Evolutionary conservation across 2,888 invertebrate genomes (phyloP), one percentile per base, ranked within the genome.

Genomic region (Plagiodera versicolora): DNA sequence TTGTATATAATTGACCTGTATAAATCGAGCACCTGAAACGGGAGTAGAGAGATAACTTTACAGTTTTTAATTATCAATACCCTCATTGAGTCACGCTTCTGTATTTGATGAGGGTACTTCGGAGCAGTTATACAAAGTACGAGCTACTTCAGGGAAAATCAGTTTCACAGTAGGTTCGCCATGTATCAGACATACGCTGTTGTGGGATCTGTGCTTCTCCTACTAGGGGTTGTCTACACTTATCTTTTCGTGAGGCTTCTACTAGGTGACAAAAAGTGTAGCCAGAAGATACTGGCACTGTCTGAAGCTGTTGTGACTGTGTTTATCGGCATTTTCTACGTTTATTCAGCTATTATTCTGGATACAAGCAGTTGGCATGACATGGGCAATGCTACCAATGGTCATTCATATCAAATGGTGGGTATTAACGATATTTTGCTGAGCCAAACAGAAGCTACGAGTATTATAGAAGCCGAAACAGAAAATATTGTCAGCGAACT

Each of bases 261-360:
- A 11, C 46, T 60, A 16, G 66, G 63, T 35, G 65, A 65, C 47
- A 69, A 68, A 58, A 66, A 66, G n/a, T 63, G 66, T 17, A 66
- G 65, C 54, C 64, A 66, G 11, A 60, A 60, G 14, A 60, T 73
- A 18, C 54, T 70, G 47, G 67, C 72, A 10, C 47, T 76, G 39
- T 73, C 74, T 10, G 77, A 80, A 65, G 72, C 73, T 14, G 54
- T 76, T 48, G 70, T 74, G 16, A 75, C 77, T n/a, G 63, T 75
- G 47, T 60, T 74, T 11, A 73, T 79, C 46, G 79, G 78, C 48
- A 58, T 75, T 35, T 72, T 79, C 63, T 78, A 78, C 63, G 64
- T 79, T 18, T 76, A 72, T 62, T 67, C 68, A 10, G 66, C 70
- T 19, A 48, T 63, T 1, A 49, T 71, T 44, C 51, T 69, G 47